Evolutionary conservation across 2,113 vertebrate species (phyloP).

Genomic region (Condylura cristata): DNA sequence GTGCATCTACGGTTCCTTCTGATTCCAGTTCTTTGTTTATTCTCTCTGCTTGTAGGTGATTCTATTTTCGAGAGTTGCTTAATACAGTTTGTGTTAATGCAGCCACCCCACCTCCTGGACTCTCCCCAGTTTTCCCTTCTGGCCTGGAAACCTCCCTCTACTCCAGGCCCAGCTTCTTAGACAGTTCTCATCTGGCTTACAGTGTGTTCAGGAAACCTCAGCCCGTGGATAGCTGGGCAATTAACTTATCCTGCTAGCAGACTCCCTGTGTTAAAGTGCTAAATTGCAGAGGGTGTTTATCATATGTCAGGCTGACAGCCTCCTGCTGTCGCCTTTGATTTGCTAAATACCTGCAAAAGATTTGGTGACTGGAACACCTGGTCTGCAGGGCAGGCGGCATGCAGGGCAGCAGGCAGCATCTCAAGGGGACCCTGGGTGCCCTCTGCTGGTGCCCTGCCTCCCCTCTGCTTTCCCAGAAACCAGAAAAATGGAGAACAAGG

Average conservation of each 20-base stretch:
- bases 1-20: background rate
- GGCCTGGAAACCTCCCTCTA: background rate
- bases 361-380: slow-evolving; percentile 65
- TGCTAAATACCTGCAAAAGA: slow-evolving; percentile 77
- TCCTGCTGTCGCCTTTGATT: slow-evolving; percentile 71
- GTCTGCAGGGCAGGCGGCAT: background rate
- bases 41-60: background rate
- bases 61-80: background rate
- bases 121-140: background rate
- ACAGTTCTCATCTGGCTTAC: slow-evolving; percentile 1
- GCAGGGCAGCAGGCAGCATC: background rate
- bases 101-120: background rate
- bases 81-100: background rate
- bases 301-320: slow-evolving; percentile 68
- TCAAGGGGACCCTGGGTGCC: background rate
- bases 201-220: slow-evolving; percentile 3
- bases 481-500: background rate
- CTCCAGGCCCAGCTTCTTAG: background rate
- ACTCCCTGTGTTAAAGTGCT: slow-evolving; percentile 59
- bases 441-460: background rate
- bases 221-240: slow-evolving; percentile 58
- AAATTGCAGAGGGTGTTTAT: slow-evolving; percentile 75
- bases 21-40: background rate
- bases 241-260: slow-evolving; percentile 66
- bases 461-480: background rate